A percentile compares a stretch with the other conserved stretches of the same genome.
These are phyloP conservation scores for Rhimphoctona megacephalus DNA, from an alignment of 2,888 invertebrate species.

Conservation along the genomic window DNA sequence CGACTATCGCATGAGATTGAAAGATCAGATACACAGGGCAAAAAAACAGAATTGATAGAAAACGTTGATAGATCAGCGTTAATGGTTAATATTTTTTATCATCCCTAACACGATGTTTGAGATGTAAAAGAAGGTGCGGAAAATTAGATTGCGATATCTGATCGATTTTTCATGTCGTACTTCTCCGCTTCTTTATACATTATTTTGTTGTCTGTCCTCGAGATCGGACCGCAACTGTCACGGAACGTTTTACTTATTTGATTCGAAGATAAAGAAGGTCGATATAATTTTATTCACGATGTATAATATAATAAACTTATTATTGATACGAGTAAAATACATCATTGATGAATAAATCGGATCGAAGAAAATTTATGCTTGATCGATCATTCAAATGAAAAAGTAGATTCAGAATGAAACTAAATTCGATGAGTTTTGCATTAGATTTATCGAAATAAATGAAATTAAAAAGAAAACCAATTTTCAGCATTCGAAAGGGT, in stretches of 20 bases:
- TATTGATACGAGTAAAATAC: not conserved
- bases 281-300: not conserved
- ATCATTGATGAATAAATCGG: not conserved
- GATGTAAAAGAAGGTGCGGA: slow-evolving; percentile 52
- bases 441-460: not conserved
- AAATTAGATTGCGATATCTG: slow-evolving; percentile 40
- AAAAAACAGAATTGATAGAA: slow-evolving; percentile 11
- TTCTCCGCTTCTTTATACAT: slow-evolving; percentile 3
- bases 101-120: slow-evolving; percentile 39
- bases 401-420: not conserved
- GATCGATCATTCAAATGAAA: not conserved
- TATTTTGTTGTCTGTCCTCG: not conserved
- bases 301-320: not conserved
- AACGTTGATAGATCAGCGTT: slow-evolving; percentile 18
- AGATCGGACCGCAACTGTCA: not conserved
- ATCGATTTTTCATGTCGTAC: slow-evolving; percentile 21
- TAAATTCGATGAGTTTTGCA: not conserved
- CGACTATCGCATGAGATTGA: slow-evolving; percentile 55
- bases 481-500: not conserved
- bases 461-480: not conserved
- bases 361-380: not conserved
- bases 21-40: slow-evolving; percentile 16
- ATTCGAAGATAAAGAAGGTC: not conserved
- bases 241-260: not conserved
- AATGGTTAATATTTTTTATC: slow-evolving; percentile 42